Evolutionary conservation across 2,113 vertebrate species (phyloP).

Genomic region (Orthonyx spaldingii): DNA sequence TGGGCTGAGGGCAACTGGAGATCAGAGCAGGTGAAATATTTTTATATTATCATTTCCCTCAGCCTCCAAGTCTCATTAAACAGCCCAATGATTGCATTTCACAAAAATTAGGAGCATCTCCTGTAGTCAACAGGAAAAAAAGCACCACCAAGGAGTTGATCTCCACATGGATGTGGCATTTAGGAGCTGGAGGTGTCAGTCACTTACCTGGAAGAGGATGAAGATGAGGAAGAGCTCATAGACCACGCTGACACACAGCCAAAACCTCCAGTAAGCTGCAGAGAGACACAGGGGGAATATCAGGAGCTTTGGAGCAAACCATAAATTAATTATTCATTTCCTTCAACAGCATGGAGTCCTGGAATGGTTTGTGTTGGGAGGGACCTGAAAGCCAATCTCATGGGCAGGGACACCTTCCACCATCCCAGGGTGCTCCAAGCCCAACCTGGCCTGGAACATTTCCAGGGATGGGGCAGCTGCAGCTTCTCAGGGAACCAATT

Average conservation of each 20-base stretch:
- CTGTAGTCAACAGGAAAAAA: background rate
- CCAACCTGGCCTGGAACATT: background rate
- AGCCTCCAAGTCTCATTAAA: background rate
- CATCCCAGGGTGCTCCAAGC: background rate
- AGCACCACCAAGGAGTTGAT: background rate
- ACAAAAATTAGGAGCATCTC: background rate
- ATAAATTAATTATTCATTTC: too few species aligned
- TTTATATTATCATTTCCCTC: background rate
- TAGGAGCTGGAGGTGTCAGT: background rate
- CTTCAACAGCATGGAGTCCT: rapidly evolving
- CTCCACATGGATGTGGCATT: background rate
- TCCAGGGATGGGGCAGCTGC: background rate
- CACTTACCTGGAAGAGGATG: slow-evolving; percentile 94
- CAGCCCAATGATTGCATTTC: background rate
- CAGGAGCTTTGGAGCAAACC: background rate
- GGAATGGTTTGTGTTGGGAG: background rate
- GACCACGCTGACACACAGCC: slow-evolving; percentile 96
- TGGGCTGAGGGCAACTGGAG: background rate
- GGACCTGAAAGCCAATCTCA: background rate
- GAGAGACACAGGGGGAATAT: background rate
- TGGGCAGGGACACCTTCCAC: background rate
- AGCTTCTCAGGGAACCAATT: background rate
- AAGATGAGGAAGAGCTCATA: slow-evolving; percentile 99
- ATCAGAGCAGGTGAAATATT: background rate
- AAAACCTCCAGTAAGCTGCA: slow-evolving; percentile 96